Base-by-base conservation (phyloP, 2,113 vertebrate species). In the Xenus cinereus region DNA sequence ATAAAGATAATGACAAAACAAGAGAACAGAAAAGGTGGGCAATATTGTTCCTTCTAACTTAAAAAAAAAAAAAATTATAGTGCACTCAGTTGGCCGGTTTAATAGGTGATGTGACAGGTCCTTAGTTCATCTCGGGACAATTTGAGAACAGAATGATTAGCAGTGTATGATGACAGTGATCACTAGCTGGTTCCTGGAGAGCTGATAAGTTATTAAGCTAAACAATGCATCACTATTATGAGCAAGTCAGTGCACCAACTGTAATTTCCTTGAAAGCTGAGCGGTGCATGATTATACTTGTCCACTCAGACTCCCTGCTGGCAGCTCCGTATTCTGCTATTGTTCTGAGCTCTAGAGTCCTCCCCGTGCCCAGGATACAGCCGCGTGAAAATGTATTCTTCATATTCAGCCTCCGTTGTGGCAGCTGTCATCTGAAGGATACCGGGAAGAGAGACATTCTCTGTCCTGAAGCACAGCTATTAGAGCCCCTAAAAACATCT, bases 211-310 rank as follows among this genome's bases (percentile, higher is more conserved):
- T 96, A 97, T 96, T 96, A 96, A 91, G 91, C 88, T 84, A 96
- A 97, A 97, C 95, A 97, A 96, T 94, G 93, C 95, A 73, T 84
- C 0, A 50, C 95, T 94, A 97, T 94, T 94, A 97, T 86, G 91
- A 97, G 75, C 91, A 46, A 96, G 94, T 92, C 96, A 95, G 87
- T 11, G 81, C 84, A 67, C 88, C 76, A 93, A 92, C 92, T 92
- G 92, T 86, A 93, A 96, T 96, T 97, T 96, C 95, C 95, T 97
- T 94, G 95, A 95, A 95, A 96, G 93, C 92, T 88, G 92, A 97
- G 95, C 69, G 1, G 88, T 87, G 77, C 95, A 90, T 94, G 95
- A 96, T 97, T 95, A 97, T 92, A 96, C 93, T 95, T 73, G 95
- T 97, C 96, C 94, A 92, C 84, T 92, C 88, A 73, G 74, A 90